phyloP scores from a whole-genome alignment of 2,797 vertebrate species.

The Labeo calbasu region DNA sequence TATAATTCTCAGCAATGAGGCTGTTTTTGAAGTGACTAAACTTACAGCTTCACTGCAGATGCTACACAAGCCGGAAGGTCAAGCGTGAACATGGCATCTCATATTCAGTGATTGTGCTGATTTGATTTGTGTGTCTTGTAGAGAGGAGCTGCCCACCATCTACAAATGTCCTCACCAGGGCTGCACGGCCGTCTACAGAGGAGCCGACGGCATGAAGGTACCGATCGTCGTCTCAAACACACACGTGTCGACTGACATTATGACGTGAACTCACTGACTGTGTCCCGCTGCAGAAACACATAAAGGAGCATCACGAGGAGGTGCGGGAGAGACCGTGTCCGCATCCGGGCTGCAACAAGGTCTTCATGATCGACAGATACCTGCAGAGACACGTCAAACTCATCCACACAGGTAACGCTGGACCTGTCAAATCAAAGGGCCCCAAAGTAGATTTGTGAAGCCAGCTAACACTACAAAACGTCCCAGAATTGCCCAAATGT shows the following conservation, averaged over 20 bases:
- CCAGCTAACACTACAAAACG: background rate
- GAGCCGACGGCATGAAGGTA: constrained; percentile 94
- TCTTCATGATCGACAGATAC: constrained; percentile 98
- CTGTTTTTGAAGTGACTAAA: no score
- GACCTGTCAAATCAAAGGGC: background rate
- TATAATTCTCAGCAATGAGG: no score
- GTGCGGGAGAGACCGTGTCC: constrained; percentile 92
- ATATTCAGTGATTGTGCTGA: background rate
- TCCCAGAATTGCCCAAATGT: background rate
- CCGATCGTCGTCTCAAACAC: constrained; percentile 32
- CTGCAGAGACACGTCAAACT: constrained; percentile 95
- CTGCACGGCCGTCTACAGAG: constrained; percentile 92
- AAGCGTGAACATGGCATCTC: background rate
- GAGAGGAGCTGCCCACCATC: constrained; percentile 96
- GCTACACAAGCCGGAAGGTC: no score
- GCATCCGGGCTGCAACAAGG: constrained; percentile 97
- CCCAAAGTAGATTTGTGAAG: background rate
- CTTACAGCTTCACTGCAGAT: no score
- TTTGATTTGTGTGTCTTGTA: constrained; percentile 61
- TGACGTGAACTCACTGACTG: background rate
- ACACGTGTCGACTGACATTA: background rate
- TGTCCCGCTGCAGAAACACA: constrained; percentile 84
- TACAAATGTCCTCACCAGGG: constrained; percentile 97
- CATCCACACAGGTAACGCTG: constrained; percentile 86
- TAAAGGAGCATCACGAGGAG: constrained; percentile 95